Evolutionary conservation across 2,888 invertebrate genomes (phyloP).

Genomic region (Perdita meconis): DNA sequence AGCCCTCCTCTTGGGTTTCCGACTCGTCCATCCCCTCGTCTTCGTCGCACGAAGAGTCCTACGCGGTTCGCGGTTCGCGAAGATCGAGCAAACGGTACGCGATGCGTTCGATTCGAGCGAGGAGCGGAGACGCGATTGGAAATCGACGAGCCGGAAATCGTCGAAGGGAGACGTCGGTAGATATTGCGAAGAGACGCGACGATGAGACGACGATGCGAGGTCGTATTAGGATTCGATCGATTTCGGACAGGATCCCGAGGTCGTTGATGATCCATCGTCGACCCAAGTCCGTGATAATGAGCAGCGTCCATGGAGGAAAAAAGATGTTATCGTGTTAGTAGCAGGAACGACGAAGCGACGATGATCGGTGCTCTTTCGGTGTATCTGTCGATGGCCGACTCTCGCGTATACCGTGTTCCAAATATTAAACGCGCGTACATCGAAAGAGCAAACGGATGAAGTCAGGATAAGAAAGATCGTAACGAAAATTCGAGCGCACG

Average conservation of each 20-base stretch:
- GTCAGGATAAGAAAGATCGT: not conserved
- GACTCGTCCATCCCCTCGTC: constrained; percentile 82
- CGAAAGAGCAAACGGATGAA: constrained; percentile 14
- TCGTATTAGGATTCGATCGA: constrained; percentile 50
- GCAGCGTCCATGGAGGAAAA: constrained; percentile 80
- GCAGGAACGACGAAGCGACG: constrained; percentile 49
- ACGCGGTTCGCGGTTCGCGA: no score
- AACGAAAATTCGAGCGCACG: not conserved
- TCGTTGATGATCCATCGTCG: constrained; percentile 70
- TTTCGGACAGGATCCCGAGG: constrained; percentile 46
- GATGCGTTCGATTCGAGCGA: constrained; percentile 1
- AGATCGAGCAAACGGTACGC: not conserved
- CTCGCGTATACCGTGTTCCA: no score
- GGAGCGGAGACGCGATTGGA: not conserved
- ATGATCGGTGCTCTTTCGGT: constrained; percentile 34
- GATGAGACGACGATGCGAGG: constrained; percentile 30
- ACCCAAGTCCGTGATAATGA: constrained; percentile 69
- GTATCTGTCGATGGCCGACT: not conserved
- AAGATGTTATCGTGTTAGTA: constrained; percentile 76
- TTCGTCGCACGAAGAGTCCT: constrained; percentile 82
- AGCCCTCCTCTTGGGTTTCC: constrained; percentile 82
- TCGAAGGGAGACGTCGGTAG: constrained; percentile 3
- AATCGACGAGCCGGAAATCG: constrained; percentile 9
- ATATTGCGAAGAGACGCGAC: constrained; percentile 20
- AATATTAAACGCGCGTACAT: not conserved